Evolutionary conservation across 1,140 invertebrate species (phyloP).

Genomic region (Nixonia krombeini): DNA sequence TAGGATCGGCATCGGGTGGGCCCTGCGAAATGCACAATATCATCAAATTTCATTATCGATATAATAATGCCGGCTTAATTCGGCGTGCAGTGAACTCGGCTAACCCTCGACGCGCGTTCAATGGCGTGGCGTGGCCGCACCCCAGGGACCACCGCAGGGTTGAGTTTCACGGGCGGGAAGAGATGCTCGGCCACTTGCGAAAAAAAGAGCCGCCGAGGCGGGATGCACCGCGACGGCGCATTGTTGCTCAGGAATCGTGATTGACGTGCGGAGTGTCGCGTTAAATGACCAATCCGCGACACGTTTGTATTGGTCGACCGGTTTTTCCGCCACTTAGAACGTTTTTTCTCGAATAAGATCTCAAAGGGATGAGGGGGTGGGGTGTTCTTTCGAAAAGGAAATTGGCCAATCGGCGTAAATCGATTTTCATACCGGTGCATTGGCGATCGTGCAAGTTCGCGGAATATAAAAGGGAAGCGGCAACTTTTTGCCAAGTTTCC

Average conservation of each 20-base stretch:
- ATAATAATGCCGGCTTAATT: slow-evolving; percentile 70
- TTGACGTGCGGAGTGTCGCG: slow-evolving; percentile 32
- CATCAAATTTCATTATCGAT: slow-evolving; percentile 72
- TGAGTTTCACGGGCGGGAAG: slow-evolving; percentile 30
- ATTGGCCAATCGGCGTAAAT: no score
- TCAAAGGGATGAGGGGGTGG: no score
- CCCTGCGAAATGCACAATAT: slow-evolving; percentile 70
- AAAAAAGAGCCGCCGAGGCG: slow-evolving; percentile 35
- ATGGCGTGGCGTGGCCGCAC: slow-evolving; percentile 31
- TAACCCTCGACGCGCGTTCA: slow-evolving; percentile 41
- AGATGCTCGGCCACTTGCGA: slow-evolving; percentile 29
- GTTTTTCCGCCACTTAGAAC: no score
- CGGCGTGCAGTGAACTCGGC: slow-evolving; percentile 47
- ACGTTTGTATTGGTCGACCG: no score
- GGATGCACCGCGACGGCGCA: slow-evolving; percentile 11
- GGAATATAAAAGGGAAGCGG: no score
- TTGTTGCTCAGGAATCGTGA: slow-evolving; percentile 29
- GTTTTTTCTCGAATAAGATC: no score
- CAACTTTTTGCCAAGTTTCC: no score
- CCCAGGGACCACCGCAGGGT: slow-evolving; percentile 43
- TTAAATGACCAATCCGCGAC: slow-evolving; percentile 41
- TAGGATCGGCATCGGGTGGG: slow-evolving; percentile 40
- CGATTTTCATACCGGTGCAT: no score
- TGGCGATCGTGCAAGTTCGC: no score
- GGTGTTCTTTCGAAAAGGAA: no score